Evolutionary conservation across 2,797 vertebrate genomes (phyloP).

Genomic region (Tenualosa ilisha): DNA sequence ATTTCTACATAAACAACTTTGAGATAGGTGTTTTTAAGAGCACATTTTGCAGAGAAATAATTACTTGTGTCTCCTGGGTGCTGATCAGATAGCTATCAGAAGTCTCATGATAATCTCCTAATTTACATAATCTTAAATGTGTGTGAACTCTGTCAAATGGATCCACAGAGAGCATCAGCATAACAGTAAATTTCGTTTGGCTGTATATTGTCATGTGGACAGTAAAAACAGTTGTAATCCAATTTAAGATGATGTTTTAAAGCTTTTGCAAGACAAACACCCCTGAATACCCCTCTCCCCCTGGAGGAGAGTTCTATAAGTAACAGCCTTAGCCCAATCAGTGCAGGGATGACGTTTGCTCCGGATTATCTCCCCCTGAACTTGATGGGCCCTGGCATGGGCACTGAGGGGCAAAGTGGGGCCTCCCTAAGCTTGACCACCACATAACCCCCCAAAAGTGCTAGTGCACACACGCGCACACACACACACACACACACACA

Average conservation of each 20-base stretch:
- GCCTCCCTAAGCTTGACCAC: neutral
- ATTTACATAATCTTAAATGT: neutral
- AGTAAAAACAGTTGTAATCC: neutral
- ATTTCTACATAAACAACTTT: neutral
- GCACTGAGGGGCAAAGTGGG: neutral
- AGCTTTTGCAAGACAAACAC: neutral
- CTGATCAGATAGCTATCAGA: neutral
- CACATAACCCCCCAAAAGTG: neutral
- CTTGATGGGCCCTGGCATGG: neutral
- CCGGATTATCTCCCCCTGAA: slow-evolving; percentile 4
- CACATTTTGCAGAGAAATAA: neutral
- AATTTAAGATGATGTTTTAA: slow-evolving; percentile 9
- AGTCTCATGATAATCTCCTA: neutral
- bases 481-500: neutral
- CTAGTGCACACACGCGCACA: neutral
- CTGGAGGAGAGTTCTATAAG: neutral
- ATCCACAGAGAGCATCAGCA: neutral
- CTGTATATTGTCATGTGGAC: neutral
- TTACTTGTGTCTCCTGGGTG: neutral
- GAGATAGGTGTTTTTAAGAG: neutral
- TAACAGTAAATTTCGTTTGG: neutral
- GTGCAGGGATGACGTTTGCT: neutral
- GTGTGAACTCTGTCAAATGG: neutral
- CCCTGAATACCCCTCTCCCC: neutral
- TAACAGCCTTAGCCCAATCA: neutral